Conservation (phyloP, 2,797 vertebrate species). For the Remorina albescens region DNA sequence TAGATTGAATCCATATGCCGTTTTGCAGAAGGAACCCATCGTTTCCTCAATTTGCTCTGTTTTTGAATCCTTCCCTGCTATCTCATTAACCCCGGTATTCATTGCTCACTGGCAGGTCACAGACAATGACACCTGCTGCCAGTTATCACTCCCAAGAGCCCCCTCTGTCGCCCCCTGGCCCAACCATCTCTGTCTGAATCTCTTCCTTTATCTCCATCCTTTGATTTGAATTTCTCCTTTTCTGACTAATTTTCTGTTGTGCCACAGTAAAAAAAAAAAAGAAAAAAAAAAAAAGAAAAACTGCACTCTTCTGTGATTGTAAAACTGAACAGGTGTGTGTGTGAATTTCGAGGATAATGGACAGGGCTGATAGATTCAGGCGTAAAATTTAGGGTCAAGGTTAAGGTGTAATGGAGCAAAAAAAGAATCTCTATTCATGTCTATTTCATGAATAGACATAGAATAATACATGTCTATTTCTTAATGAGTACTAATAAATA, state of each 20-base stretch:
- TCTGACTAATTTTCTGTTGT: conserved; percentile 7
- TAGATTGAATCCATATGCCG: conserved; percentile 23
- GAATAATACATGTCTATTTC: not conserved
- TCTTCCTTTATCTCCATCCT: conserved; percentile 10
- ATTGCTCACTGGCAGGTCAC: conserved; percentile 60
- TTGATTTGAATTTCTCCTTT: conserved; percentile 13
- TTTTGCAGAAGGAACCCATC: conserved; percentile 37
- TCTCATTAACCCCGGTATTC: conserved; percentile 74
- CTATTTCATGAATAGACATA: not conserved
- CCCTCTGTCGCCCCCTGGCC: conserved; percentile 13
- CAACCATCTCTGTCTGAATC: conserved; percentile 13
- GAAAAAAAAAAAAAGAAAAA: too few species aligned
- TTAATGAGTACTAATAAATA: not conserved
- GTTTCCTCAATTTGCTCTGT: conserved; percentile 29
- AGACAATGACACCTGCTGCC: conserved; percentile 54
- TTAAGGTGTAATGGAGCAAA: not conserved
- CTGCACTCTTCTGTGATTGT: conserved; percentile 55
- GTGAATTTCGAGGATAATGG: not conserved
- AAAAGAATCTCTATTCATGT: not conserved
- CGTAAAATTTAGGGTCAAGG: not conserved
- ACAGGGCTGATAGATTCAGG: too few species aligned
- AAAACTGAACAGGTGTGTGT: not conserved
- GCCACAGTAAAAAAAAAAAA: not conserved
- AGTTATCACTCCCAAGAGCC: conserved; percentile 50
- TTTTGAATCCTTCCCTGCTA: conserved; percentile 53